These are phyloP conservation scores for Catocala sponsa DNA, from an alignment of 2,888 invertebrate genomes.

Conservation along the genomic window DNA sequence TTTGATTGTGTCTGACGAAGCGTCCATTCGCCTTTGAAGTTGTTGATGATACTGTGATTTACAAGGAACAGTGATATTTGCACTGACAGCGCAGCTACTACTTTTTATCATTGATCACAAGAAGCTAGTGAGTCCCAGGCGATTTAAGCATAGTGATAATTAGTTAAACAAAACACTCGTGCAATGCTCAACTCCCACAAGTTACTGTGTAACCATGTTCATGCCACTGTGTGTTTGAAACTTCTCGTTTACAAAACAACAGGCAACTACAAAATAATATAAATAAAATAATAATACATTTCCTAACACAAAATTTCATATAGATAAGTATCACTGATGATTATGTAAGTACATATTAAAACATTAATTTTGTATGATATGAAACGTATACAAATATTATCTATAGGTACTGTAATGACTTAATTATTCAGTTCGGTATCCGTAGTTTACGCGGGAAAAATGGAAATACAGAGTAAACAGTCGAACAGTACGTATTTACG, in stretches of 20 bases:
- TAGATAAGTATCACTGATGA: neutral
- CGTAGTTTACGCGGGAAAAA: neutral
- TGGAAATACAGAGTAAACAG: neutral
- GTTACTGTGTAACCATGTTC: too few relatives aligned
- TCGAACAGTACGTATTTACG: neutral
- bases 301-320: neutral
- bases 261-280: neutral
- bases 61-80: too few relatives aligned
- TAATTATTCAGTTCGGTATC: neutral
- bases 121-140: too few relatives aligned
- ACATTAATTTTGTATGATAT: neutral
- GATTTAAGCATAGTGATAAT: too few relatives aligned
- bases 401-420: neutral
- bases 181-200: too few relatives aligned
- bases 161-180: too few relatives aligned
- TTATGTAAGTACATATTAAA: constrained; percentile 12
- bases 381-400: neutral
- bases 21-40: too few relatives aligned
- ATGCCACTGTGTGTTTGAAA: too few relatives aligned
- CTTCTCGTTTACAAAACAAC: neutral
- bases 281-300: neutral
- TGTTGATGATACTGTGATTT: too few relatives aligned
- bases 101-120: too few relatives aligned
- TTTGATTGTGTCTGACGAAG: too few relatives aligned
- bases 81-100: too few relatives aligned